Evolutionary conservation across 2,888 invertebrate genomes (phyloP), one percentile per base, ranked within the genome.

Genomic region (Abrostola tripartita): DNA sequence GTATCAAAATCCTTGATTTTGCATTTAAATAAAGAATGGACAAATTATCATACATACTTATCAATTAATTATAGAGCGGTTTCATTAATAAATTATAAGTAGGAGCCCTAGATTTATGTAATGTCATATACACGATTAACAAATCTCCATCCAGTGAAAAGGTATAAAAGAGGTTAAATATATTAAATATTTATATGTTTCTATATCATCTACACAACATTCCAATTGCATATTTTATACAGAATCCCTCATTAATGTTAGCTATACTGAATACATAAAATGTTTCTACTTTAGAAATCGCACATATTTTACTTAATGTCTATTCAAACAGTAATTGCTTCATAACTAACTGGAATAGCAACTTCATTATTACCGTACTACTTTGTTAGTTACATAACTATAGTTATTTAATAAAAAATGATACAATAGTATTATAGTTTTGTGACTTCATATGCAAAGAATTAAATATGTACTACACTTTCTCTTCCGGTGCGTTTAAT

Each of bases 351-450:
- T 50, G 42, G 52, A 40, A 52, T 65, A 12, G 53, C 62, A 52
- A 58, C 44, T 62, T 65, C 38, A 60, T 61, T 59, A 58, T 58
- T 36, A 49, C 7, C 41, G 37, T 36, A 56, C 24, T 54, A 63
- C 50, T 44, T 7, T 42, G 60, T 57, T 58, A 50, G 24, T 74
- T 61, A 53, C 52, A 44, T 52, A 75, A 74, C 12, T 14, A 55
- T 10, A 47, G 70, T 61, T 61, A 59, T 59, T 68, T 68, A 51
- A 68, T 68, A 49, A 51, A 61, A 65, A 53, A 68, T 73, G 37
- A 47, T 60, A 71, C 52, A 74, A 68, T 70, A 65, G 68, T 68
- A 58, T 71, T 68, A 74, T 62, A 58, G 53, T 64, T 58, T 52
- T 37, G 53, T 37, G 40, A 53, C 47, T 51, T 61, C 24, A 70